These are phyloP conservation scores for Tromatobia lineatoria DNA, from an alignment of 2,888 invertebrate species.

Conservation along the genomic window DNA sequence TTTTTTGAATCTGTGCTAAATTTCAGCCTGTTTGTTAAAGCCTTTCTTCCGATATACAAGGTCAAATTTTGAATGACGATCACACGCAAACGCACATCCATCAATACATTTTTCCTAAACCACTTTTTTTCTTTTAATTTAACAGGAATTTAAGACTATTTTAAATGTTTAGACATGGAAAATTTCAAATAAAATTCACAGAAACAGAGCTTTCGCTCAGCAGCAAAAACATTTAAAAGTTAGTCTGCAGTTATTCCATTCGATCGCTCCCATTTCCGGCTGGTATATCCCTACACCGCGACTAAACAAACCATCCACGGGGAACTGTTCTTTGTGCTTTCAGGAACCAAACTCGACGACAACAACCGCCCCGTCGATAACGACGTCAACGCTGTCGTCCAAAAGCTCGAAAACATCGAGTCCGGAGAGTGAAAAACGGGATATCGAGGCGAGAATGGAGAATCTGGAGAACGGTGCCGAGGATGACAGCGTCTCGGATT, in stretches of 20 bases:
- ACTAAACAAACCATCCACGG: constrained; percentile 13
- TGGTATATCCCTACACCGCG: not conserved
- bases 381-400: constrained; percentile 47
- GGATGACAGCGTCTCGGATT: constrained; percentile 74
- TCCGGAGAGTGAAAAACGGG: constrained; percentile 76
- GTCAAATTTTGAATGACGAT: too few relatives aligned
- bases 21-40: too few relatives aligned
- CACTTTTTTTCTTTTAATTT: too few relatives aligned
- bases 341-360: constrained; percentile 47
- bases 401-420: constrained; percentile 74
- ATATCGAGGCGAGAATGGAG: constrained; percentile 6
- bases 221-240: not conserved
- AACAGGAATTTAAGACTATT: too few relatives aligned
- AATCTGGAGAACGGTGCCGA: constrained; percentile 66
- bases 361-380: not conserved
- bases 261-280: not conserved
- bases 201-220: too few relatives aligned
- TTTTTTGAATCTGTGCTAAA: too few relatives aligned
- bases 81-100: too few relatives aligned
- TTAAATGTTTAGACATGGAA: too few relatives aligned
- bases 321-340: constrained; percentile 31
- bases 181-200: too few relatives aligned
- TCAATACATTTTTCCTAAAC: too few relatives aligned
- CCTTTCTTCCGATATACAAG: too few relatives aligned
- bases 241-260: not conserved